Base-by-base conservation (phyloP, 2,113 vertebrate species). In the Crocuta crocuta region DNA sequence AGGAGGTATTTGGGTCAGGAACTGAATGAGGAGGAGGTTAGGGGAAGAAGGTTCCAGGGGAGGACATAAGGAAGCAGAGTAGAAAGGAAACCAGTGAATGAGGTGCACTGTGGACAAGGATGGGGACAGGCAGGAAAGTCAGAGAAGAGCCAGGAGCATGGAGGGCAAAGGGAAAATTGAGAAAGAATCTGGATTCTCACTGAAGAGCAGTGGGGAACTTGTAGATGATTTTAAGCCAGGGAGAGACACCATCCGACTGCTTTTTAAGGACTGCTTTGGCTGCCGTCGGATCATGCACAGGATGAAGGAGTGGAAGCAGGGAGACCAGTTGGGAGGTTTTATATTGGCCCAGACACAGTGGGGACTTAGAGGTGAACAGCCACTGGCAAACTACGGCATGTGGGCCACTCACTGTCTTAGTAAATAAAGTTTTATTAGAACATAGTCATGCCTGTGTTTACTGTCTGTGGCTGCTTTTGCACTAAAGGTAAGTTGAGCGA, bases 201-300 rank as follows among this genome's bases (percentile, higher is more conserved):
- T 12, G 12, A 53, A 66, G 58, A 35, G 33, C 68, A 45, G 7
- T 31, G 8, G 26, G 10, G 45, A 80, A 3, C 19, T 24, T 19
- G 2, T 17, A n/a, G 45, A 16, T 31, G 66, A 48, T 26, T 66
- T 28, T 21, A 83, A 50, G 58, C 35, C 71, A 65, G 10, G 33
- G 45, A 74, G 65, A 48, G 10, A 63, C 4, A 28, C 11, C 55
- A 2, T 10, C 68, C 3, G 53, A 71, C 28, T 50, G 28, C 33
- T 16, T 91, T 89, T 16, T 35, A 63, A 33, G 97, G 66, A 31
- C 28, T 11, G 5, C 58, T 10, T 10, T 4, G 8, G 70, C 84
- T 31, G 11, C 43, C 3, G 0, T 13, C 28, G 23, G 53, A 21
- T n/a, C 31, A 11, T 6, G 2, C 1, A 0, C 1, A 10, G 12